These are phyloP conservation scores for Eudyptes chrysolophus DNA, from an alignment of 2,113 vertebrate species.

Conservation along the genomic window DNA sequence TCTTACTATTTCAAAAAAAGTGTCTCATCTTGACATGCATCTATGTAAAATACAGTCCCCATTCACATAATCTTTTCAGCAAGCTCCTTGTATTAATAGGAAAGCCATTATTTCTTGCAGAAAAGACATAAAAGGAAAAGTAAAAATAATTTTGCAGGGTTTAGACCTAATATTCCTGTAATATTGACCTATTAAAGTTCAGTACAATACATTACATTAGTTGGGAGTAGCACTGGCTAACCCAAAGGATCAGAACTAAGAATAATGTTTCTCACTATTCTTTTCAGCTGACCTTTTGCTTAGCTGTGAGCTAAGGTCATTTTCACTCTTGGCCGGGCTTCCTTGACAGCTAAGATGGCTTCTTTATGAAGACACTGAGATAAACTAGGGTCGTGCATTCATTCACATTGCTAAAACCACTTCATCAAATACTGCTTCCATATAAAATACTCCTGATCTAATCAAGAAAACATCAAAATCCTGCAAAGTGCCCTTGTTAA, in stretches of 20 bases:
- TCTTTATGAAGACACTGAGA: constrained; percentile 71
- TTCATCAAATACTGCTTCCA: constrained; percentile 65
- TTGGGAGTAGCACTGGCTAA: neutral
- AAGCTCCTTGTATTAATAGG: neutral
- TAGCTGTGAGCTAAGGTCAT: constrained; percentile 75
- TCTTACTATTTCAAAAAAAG: neutral
- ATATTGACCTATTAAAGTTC: neutral
- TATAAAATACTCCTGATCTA: constrained; percentile 69
- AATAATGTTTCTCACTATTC: constrained; percentile 39
- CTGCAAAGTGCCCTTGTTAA: constrained; percentile 67
- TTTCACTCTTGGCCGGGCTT: constrained; percentile 77
- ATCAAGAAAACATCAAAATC: constrained; percentile 74
- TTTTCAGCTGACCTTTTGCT: constrained; percentile 73
- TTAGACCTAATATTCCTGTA: neutral
- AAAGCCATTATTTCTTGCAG: neutral
- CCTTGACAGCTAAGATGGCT: constrained; percentile 64
- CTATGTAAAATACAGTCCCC: neutral
- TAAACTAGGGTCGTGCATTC: constrained; percentile 65
- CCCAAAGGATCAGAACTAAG: constrained; percentile 4
- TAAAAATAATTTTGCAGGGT: neutral
- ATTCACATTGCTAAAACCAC: constrained; percentile 61
- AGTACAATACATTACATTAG: neutral
- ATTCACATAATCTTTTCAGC: neutral
- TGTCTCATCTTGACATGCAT: neutral
- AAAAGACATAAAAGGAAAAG: neutral